phyloP scores from a whole-genome alignment of 2,113 vertebrate genomes.

The Xiphophorus hellerii region DNA sequence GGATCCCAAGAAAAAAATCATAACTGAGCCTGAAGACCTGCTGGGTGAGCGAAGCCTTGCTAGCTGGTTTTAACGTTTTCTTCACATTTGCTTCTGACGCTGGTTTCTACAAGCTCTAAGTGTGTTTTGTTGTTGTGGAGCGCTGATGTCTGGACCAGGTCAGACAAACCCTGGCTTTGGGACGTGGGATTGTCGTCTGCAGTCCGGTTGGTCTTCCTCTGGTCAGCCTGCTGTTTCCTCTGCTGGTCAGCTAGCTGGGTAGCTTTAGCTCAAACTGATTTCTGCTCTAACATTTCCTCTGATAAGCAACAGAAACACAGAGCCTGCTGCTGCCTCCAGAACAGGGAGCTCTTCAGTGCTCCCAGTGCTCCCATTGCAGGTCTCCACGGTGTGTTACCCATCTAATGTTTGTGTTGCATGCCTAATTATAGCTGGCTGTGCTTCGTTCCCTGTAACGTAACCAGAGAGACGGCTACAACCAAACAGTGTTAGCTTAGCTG shows the following conservation, averaged over 20 bases:
- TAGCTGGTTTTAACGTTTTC: neutral
- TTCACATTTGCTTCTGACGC: neutral
- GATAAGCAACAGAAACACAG: constrained; percentile 28
- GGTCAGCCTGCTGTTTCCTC: no score
- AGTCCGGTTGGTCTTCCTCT: no score
- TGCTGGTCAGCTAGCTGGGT: neutral
- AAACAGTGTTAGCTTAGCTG: no score
- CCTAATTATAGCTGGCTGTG: neutral
- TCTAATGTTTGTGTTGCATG: neutral
- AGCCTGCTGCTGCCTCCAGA: neutral
- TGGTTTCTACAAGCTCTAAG: no score
- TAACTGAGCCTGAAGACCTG: no score
- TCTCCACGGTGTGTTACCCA: neutral
- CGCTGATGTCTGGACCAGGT: no score
- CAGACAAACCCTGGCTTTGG: no score
- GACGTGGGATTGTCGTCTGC: no score
- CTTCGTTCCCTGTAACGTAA: neutral
- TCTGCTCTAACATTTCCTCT: constrained; percentile 10
- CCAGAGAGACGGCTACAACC: no score
- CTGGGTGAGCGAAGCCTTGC: neutral
- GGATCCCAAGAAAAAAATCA: no score
- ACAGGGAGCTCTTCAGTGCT: constrained; percentile 15
- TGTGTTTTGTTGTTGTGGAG: no score
- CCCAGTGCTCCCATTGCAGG: constrained; percentile 8
- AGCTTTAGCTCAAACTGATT: constrained; percentile 3